These are phyloP conservation scores for Eupristina koningsbergeri DNA, from an alignment of 1,140 invertebrate genomes.

Conservation along the genomic window DNA sequence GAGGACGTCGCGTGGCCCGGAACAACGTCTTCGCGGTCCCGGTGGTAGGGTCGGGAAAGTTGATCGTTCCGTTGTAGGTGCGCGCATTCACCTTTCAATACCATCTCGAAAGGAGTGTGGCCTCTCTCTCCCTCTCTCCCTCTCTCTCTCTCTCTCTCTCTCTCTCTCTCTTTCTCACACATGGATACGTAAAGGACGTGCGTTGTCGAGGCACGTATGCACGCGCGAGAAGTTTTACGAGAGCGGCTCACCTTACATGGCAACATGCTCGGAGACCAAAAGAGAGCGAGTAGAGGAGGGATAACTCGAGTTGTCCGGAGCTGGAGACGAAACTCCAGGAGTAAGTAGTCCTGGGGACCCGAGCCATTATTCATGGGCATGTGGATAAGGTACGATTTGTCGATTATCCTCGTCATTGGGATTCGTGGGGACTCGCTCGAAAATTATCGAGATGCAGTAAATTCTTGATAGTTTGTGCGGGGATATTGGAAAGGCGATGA, in stretches of 20 bases:
- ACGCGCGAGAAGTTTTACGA: conserved; percentile 57
- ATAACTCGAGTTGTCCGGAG: neutral
- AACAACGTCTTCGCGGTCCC: conserved; percentile 5
- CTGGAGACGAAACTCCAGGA: neutral
- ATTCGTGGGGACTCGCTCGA: neutral
- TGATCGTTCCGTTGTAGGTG: conserved; percentile 37
- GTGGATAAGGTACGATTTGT: conserved; percentile 4
- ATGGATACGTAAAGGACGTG: neutral
- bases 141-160: too few relatives aligned
- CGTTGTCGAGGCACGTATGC: conserved; percentile 15
- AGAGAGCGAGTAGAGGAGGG: neutral
- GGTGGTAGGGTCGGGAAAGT: conserved; percentile 40
- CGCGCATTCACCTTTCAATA: neutral
- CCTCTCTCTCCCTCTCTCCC: neutral
- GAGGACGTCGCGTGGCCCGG: neutral
- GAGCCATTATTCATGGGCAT: neutral
- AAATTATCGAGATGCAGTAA: neutral
- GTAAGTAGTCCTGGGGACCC: neutral
- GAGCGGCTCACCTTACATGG: conserved; percentile 62
- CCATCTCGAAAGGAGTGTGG: neutral
- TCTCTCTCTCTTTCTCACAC: neutral
- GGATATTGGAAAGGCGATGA: neutral
- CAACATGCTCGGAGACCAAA: conserved; percentile 45
- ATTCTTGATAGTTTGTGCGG: neutral
- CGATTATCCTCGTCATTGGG: neutral